These are phyloP conservation scores for Phaonia tiefii DNA, from an alignment of 2,888 invertebrate genomes.

Conservation along the genomic window DNA sequence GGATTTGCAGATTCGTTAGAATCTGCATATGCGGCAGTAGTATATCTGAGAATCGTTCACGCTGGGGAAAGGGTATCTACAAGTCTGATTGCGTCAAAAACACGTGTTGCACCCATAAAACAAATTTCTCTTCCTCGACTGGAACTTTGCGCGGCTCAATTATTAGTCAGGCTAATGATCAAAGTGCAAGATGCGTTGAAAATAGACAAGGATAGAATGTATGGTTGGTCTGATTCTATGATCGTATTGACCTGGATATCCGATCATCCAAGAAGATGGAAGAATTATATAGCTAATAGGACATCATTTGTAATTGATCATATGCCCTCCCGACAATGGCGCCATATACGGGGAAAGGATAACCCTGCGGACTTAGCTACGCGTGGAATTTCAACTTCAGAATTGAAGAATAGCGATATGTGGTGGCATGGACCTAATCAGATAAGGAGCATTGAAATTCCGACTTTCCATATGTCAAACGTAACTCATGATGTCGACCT, in stretches of 20 bases:
- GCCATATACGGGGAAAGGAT: neutral
- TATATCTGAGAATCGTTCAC: conserved; percentile 33
- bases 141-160: conserved; percentile 38
- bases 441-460: conserved; percentile 31
- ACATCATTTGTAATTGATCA: conserved; percentile 29
- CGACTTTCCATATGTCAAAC: no score
- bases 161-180: conserved; percentile 37
- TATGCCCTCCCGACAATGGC: neutral
- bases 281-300: conserved; percentile 25
- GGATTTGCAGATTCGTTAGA: conserved; percentile 53
- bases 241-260: conserved; percentile 40
- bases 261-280: conserved; percentile 41
- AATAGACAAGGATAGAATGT: neutral
- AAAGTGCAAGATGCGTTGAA: conserved; percentile 12
- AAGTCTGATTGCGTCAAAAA: conserved; percentile 9
- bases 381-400: neutral
- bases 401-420: conserved; percentile 7
- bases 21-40: conserved; percentile 46
- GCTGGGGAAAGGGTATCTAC: neutral
- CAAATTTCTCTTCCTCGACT: conserved; percentile 7
- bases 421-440: conserved; percentile 10
- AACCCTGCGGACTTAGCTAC: conserved; percentile 34
- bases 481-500: neutral
- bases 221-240: conserved; percentile 48
- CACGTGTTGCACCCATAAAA: neutral